phyloP scores from a whole-genome alignment of 2,113 vertebrate genomes.

The Lipophrys pholis region DNA sequence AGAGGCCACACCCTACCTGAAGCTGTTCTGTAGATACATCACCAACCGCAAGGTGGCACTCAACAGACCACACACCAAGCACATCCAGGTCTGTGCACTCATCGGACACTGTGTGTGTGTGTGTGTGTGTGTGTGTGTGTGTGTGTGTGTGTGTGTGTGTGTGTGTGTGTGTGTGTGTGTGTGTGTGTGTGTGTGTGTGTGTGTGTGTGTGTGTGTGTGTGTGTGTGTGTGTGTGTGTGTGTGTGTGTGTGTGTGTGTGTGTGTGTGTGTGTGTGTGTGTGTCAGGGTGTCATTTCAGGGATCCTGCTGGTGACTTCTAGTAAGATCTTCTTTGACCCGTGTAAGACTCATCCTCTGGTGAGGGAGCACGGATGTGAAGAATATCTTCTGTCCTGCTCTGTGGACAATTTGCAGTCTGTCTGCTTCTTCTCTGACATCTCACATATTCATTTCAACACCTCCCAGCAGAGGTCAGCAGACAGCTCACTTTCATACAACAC shows the following conservation, averaged over 20 bases:
- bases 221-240: not conserved
- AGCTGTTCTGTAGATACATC: slow-evolving; percentile 84
- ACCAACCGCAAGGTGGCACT: slow-evolving; percentile 83
- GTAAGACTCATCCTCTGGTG: slow-evolving; percentile 84
- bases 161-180: not conserved
- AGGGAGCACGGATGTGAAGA: slow-evolving; percentile 85
- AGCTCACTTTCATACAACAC: not conserved
- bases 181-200: not conserved
- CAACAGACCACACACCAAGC: not conserved
- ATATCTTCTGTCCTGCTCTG: slow-evolving; percentile 82
- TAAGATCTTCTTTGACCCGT: slow-evolving; percentile 87
- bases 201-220: no score
- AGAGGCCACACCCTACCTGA: slow-evolving; percentile 78
- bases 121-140: no score
- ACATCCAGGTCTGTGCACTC: no score
- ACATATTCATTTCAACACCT: slow-evolving; percentile 79
- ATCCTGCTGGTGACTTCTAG: slow-evolving; percentile 83
- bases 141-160: not conserved
- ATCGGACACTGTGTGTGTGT: no score
- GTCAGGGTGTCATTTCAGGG: slow-evolving; percentile 84
- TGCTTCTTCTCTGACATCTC: slow-evolving; percentile 84
- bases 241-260: not conserved
- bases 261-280: no score
- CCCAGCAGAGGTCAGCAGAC: slow-evolving; percentile 77
- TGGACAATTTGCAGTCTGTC: slow-evolving; percentile 80